Base-by-base conservation (phyloP, 1,140 invertebrate species). In the Camponotus pennsylvanicus region DNA sequence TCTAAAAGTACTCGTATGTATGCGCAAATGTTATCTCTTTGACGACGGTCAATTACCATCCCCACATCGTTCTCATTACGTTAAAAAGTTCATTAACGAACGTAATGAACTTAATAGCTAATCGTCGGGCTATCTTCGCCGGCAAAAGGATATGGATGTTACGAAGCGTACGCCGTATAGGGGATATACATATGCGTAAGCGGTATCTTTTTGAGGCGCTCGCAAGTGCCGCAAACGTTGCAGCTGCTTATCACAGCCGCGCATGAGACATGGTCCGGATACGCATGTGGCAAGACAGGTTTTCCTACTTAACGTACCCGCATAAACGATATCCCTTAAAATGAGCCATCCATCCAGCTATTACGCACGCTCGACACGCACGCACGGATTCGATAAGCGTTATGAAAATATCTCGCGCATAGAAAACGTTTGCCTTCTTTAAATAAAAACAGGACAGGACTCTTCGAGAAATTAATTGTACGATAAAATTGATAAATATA, bases 281-380 rank as follows among this genome's bases (percentile, higher is more conserved):
- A 77, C 77, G 67, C 69, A 76, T 80, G 49, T 76, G 63, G 75
- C 77, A 85, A 78, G 79, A 77, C 87, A 82, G 89, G 83, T 83
- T 86, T 76, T 70, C 52, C 82, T 88, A 88, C 85, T 90, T 91
- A 91, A 91, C 78, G 75, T 82, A 82, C 91, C 91, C 91, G 91
- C 91, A 92, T 92, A 75, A 45, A 55, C 66, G 77, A 32, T 45
- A 67, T 76, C n/a, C 71, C 82, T 52, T 80, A 57, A 83, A 83
- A 75, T 34, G 55, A 52, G 55, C 79, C 32, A 63, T 75, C 57
- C 55, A 6, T 75, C 57, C 55, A 6, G 40, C 55, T 73, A 45
- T 83, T 61, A 83, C 18, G 79, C 55, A 70, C 37, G 18, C 52
- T 66, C 42, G 37, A 85, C 82, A 80, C 52, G 64, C 69, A 34